Evolutionary conservation across 2,888 invertebrate species (phyloP), one percentile per base, ranked within the genome.

Genomic region (Lasioglossum lativentre): DNA sequence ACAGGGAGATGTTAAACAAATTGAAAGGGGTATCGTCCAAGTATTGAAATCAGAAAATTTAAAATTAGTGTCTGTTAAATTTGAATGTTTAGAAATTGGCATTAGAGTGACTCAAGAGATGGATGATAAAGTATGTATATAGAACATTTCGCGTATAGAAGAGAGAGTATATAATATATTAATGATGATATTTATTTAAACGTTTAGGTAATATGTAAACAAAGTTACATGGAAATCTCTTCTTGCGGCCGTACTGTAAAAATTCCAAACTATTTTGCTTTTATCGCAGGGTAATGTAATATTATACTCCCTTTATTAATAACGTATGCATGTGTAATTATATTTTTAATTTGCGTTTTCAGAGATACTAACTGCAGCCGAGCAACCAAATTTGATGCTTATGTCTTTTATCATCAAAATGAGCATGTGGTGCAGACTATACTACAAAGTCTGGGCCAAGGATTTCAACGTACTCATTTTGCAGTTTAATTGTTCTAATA

Each of bases 181-280:
- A 74, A 78, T 1, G 38, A 5, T 47, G 68, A 38, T 16, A 63
- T 78, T 19, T 68, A 66, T 78, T 80, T 74, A 23, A 88, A 82
- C 75, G 94, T 95, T 83, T 92, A 96, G 96, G 89, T 96, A 19
- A 87, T 96, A 40, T 93, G 96, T 85, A 95, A 96, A 81, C 96
- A 96, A 93, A 96, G 96, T 74, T 97, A 96, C 92, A 97, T 97
- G 95, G 96, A 97, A 93, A 96, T 97, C 86, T 96, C 97, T 2
- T 96, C 97, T 0, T 97, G 97, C 94, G 97, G 97, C 23, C 95
- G 96, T 79, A 95, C 96, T 19, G 95, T 95, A 8, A 95, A 96
- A 87, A 95, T 95, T 90, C 95, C 96, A 23, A 94, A 96, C 90
- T 96, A 96, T 92, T 96, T 97, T 94, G 96, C 96, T 42, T 97